A percentile compares a stretch with the other conserved stretches of the same genome.
phyloP scores from a whole-genome alignment of 1,140 invertebrate genomes.

The Saxidomus purpurata region DNA sequence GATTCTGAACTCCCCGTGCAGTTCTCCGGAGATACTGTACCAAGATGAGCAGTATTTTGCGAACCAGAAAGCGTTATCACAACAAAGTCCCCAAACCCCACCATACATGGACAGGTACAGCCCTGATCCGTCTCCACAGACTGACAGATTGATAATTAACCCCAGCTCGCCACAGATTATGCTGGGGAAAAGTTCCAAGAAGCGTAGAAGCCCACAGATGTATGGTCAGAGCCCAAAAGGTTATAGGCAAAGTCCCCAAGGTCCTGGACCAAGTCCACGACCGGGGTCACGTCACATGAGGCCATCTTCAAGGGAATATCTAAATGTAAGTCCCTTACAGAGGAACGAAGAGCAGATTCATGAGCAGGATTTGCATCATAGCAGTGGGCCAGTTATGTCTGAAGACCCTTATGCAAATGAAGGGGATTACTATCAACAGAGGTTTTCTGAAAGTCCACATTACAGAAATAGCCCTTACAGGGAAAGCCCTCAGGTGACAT shows the following conservation, averaged over 20 bases:
- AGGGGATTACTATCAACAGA: slow-evolving; percentile 41
- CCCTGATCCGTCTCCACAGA: not conserved
- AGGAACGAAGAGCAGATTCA: slow-evolving; percentile 40
- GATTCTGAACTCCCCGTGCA: slow-evolving; percentile 53
- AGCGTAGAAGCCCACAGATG: slow-evolving; percentile 8
- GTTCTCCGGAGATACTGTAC: slow-evolving; percentile 36
- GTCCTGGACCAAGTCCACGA: slow-evolving; percentile 1
- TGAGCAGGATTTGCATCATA: slow-evolving; percentile 37
- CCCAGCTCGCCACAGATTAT: slow-evolving; percentile 24
- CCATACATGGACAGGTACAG: not conserved
- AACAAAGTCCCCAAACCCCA: not conserved
- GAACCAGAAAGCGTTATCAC: slow-evolving; percentile 33
- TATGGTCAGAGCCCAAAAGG: slow-evolving; percentile 39
- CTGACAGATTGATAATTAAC: slow-evolving; percentile 49
- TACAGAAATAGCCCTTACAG: slow-evolving; percentile 40
- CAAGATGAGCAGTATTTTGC: slow-evolving; percentile 53
- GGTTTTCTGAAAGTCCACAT: slow-evolving; percentile 40
- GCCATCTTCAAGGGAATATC: slow-evolving; percentile 33
- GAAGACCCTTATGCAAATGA: slow-evolving; percentile 23
- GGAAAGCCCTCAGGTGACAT: slow-evolving; percentile 3
- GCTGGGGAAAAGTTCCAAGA: not conserved
- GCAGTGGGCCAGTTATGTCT: not conserved
- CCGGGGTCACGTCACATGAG: not conserved
- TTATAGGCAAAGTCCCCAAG: slow-evolving; percentile 15
- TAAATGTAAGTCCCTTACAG: slow-evolving; percentile 51